These are phyloP conservation scores for Dascyllus trimaculatus DNA, from an alignment of 2,113 vertebrate species.

Conservation along the genomic window DNA sequence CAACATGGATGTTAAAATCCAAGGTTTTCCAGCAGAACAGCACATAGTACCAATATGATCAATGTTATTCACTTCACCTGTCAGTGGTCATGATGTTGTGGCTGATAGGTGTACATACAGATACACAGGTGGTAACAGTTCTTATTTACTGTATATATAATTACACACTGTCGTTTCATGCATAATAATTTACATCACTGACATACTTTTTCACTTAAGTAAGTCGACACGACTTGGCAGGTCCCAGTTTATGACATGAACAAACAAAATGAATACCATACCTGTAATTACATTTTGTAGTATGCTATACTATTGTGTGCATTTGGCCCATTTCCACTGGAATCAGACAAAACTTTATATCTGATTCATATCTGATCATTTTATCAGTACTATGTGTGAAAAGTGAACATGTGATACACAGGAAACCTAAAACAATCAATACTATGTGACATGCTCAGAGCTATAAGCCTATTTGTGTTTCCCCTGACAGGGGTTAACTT, in stretches of 20 bases:
- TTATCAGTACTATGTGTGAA: neutral
- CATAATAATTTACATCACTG: neutral
- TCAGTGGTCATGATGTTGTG: no score
- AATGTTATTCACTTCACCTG: no score
- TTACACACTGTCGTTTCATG: no score
- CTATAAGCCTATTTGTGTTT: neutral
- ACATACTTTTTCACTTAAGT: no score
- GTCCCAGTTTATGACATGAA: neutral
- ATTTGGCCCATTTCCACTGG: neutral
- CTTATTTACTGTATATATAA: no score
- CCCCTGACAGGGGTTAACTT: constrained; percentile 28
- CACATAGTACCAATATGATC: no score
- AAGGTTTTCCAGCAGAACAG: no score
- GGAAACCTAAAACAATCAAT: neutral
- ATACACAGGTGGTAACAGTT: no score
- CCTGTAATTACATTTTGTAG: no score
- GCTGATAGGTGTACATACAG: no score
- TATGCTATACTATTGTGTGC: neutral
- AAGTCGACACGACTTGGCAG: neutral
- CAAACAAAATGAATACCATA: no score
- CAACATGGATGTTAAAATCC: no score
- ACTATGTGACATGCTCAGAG: neutral
- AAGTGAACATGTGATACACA: neutral
- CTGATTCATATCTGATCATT: neutral
- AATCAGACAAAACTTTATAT: neutral